Conservation (phyloP, 2,113 vertebrate genomes). For the Rhadina sibilatrix region DNA sequence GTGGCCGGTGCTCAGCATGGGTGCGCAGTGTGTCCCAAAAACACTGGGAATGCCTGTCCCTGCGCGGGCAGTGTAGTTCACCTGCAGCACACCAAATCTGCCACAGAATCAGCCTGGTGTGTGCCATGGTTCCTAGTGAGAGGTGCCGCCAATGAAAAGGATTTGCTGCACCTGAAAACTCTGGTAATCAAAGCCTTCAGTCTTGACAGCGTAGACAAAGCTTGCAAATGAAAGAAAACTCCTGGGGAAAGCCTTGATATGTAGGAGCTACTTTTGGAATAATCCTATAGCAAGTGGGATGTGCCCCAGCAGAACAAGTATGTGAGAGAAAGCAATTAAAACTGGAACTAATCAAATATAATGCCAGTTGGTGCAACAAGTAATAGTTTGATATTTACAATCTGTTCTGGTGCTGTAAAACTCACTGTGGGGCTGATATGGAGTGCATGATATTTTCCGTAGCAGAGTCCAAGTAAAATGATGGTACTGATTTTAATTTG, state of each 20-base stretch:
- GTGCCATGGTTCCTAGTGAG: fast-evolving
- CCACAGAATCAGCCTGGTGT: fast-evolving
- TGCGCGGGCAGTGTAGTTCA: fast-evolving
- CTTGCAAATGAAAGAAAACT: background rate
- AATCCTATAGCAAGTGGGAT: background rate
- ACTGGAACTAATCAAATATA: background rate
- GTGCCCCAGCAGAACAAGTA: background rate
- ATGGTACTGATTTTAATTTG: background rate
- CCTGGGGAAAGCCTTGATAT: background rate
- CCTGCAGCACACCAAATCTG: background rate
- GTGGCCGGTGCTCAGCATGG: fast-evolving
- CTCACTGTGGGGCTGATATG: background rate
- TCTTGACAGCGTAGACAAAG: fast-evolving
- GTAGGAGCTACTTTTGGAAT: background rate
- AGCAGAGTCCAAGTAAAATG: background rate
- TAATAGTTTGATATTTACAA: conserved; percentile 31
- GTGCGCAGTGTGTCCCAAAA: fast-evolving
- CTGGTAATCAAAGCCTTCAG: background rate
- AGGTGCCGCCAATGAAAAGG: background rate
- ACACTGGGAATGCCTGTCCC: fast-evolving
- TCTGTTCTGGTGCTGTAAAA: conserved; percentile 16
- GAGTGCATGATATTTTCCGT: background rate
- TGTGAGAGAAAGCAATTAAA: conserved; percentile 16
- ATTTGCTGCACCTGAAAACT: background rate
- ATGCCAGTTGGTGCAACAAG: background rate